A percentile compares a stretch with the other conserved stretches of the same genome.
Conservation (phyloP, 2,797 vertebrate genomes). For the Columba guinea region DNA sequence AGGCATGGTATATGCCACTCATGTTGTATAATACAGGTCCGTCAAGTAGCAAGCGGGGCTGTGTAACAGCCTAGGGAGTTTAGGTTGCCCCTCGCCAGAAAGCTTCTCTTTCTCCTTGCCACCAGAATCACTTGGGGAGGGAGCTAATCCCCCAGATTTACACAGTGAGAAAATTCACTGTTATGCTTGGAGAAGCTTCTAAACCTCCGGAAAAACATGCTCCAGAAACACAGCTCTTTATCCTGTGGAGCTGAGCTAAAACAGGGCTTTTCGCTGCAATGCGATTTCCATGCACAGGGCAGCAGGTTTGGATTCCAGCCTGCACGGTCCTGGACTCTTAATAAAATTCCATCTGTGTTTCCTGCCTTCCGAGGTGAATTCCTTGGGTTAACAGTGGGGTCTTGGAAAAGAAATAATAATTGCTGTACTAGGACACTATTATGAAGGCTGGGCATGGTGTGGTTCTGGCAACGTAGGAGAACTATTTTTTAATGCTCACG, state of each 20-base stretch:
- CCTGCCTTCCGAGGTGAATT: slow-evolving; percentile 4
- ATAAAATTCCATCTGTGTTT: slow-evolving; percentile 59
- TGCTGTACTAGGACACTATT: neutral
- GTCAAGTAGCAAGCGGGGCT: neutral
- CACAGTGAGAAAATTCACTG: neutral
- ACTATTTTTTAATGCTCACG: neutral
- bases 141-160: neutral
- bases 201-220: neutral
- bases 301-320: slow-evolving; percentile 5
- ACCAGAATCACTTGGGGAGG: neutral
- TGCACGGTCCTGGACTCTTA: slow-evolving; percentile 15
- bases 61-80: neutral
- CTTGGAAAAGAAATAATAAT: slow-evolving; percentile 27
- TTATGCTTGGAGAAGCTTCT: neutral
- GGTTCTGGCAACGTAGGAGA: neutral
- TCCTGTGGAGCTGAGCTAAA: slow-evolving; percentile 14
- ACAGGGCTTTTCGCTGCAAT: neutral
- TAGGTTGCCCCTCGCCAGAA: neutral
- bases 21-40: neutral
- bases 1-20: neutral
- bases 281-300: neutral
- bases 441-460: neutral
- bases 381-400: slow-evolving; percentile 1
- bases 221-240: neutral
- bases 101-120: neutral